phyloP scores from a whole-genome alignment of 2,797 vertebrate genomes.

The Enteromius fasciolatus region DNA sequence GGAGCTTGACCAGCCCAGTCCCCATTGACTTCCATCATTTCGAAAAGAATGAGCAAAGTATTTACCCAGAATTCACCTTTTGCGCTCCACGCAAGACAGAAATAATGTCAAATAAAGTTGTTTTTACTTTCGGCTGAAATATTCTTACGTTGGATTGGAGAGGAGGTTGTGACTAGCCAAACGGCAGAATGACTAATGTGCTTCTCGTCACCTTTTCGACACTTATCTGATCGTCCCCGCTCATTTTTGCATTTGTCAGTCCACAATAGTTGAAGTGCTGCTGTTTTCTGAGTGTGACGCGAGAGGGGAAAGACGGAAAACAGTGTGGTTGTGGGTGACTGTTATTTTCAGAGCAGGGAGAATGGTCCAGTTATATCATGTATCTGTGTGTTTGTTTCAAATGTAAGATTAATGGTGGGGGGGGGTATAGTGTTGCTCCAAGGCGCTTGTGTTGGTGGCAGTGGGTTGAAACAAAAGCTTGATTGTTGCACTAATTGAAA shows the following conservation, averaged over 20 bases:
- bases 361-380: constrained; percentile 34
- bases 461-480: constrained; percentile 68
- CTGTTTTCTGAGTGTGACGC: constrained; percentile 67
- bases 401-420: constrained; percentile 61
- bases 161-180: background rate
- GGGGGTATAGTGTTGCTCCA: constrained; percentile 57
- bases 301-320: constrained; percentile 36
- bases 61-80: background rate
- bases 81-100: background rate
- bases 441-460: constrained; percentile 64
- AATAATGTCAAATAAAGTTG: background rate
- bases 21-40: background rate
- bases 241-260: constrained; percentile 65
- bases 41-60: background rate
- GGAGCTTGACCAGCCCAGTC: background rate
- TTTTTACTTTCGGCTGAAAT: background rate
- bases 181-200: constrained; percentile 27
- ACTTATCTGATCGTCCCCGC: constrained; percentile 56
- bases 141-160: background rate
- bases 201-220: constrained; percentile 47
- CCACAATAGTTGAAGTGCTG: constrained; percentile 62
- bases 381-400: constrained; percentile 56
- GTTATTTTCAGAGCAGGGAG: constrained; percentile 58
- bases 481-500: constrained; percentile 78
- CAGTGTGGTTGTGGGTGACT: constrained; percentile 57